Evolutionary conservation across 1,140 invertebrate genomes (phyloP), one percentile per base, ranked within the genome.

Genomic region (Bombus impatiens): DNA sequence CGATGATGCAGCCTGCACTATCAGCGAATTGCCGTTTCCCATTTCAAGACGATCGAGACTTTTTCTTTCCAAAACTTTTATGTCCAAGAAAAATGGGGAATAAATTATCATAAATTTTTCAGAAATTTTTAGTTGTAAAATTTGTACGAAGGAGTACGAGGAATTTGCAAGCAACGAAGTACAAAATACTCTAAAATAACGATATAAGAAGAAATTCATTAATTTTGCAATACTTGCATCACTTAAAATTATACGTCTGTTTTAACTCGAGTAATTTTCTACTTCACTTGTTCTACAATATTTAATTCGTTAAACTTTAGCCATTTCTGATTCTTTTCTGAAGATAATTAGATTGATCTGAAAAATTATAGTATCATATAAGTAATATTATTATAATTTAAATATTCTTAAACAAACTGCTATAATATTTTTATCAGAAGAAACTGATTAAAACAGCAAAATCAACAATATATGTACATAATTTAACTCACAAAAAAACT

Each of bases 1-100:
- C 68, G 32, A 62, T 22, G 79, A 6, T 78, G 82, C 86, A 70
- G 59, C 59, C 15, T 68, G 70, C 82, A 53, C 62, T 80, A 84
- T 87, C 76, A 40, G 47, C 42, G 44, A 75, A 68, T 74, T 37
- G 65, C 35, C 5, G 47, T 40, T 72, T n/a, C 67, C 65, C 15
- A 10, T 25, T 53, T 32, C 35, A 13, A 53, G 25, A 2, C 22
- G 22, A 57, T 28, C 35, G 5, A 28, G 10, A 37, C 22, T 18
- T 78, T 42, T 62, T 57, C 32, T 32, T 32, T 22, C 4, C 1
- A 0, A 8, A 15, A 28, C 28, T 13, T 42, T 28, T 35, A 18
- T 1, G 65, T 18, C 1, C 8, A 35, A 35, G 10, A 25, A 25
- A 74, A 44, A 10, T 15, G 4, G 1, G 1, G 0, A n/a, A 6